Conservation (phyloP, 2,888 invertebrate genomes). For the Acanthosoma haemorrhoidale region DNA sequence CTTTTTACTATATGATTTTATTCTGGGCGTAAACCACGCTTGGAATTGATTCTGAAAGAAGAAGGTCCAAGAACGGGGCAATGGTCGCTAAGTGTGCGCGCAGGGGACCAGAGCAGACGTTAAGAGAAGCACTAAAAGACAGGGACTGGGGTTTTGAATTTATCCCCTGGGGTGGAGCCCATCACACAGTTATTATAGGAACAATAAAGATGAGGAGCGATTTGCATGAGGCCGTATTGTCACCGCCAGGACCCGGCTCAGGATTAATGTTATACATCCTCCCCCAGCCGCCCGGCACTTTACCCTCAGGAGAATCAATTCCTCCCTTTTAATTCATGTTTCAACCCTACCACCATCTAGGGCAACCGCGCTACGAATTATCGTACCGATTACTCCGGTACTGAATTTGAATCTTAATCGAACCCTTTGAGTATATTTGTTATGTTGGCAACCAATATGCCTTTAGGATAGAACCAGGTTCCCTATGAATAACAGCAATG, state of each 20-base stretch:
- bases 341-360: background rate
- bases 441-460: too few relatives aligned
- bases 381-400: too few relatives aligned
- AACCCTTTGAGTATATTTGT: too few relatives aligned
- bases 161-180: background rate
- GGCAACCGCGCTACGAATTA: too few relatives aligned
- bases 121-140: background rate
- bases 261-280: conserved; percentile 34
- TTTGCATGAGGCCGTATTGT: conserved; percentile 33
- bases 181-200: conserved; percentile 23
- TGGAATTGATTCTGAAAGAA: background rate
- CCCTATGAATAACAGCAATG: too few relatives aligned
- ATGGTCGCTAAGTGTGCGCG: background rate
- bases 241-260: conserved; percentile 19
- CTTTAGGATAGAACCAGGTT: too few relatives aligned
- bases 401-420: too few relatives aligned
- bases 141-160: background rate
- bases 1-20: background rate
- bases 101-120: background rate
- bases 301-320: conserved; percentile 6
- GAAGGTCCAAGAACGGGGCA: background rate
- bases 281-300: background rate
- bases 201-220: conserved; percentile 27
- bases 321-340: conserved; percentile 26
- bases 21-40: too few relatives aligned